phyloP scores from a whole-genome alignment of 2,113 vertebrate species.

The Chascanopsetta lugubris region DNA sequence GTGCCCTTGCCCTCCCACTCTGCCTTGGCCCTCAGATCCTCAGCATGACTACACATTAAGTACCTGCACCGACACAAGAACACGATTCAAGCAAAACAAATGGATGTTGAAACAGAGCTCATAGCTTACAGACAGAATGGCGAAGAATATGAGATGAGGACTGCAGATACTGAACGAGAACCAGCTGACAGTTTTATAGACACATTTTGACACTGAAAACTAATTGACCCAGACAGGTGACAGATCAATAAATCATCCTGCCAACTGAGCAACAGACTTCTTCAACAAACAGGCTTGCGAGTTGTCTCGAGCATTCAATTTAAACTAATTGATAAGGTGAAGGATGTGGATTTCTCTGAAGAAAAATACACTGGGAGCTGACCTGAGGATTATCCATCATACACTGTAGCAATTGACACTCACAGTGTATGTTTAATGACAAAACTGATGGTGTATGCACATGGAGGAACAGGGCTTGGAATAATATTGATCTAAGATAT shows the following conservation, averaged over 20 bases:
- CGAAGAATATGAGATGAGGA: background rate
- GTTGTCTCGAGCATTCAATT: no score
- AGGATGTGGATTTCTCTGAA: background rate
- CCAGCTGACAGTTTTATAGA: background rate
- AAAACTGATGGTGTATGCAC: no score
- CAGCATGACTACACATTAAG: conserved; percentile 98
- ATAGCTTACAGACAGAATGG: background rate
- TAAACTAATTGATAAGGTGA: background rate
- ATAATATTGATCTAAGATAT: background rate
- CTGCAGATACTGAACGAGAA: background rate
- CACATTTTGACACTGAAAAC: background rate
- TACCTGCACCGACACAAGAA: conserved; percentile 82
- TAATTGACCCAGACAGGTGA: conserved; percentile 3
- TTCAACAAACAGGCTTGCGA: background rate
- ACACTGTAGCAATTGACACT: background rate
- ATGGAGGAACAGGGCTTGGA: background rate
- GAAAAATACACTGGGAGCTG: background rate
- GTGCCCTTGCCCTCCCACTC: conserved; percentile 99
- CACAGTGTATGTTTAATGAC: background rate
- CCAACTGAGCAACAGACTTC: background rate
- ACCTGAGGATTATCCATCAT: background rate
- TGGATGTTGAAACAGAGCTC: background rate
- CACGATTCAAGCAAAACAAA: conserved; percentile 7
- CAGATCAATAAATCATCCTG: conserved; percentile 7
- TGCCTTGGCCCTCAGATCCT: conserved; percentile 95